phyloP scores from a whole-genome alignment of 2,888 invertebrate species.

The Drosophila falleni region DNA sequence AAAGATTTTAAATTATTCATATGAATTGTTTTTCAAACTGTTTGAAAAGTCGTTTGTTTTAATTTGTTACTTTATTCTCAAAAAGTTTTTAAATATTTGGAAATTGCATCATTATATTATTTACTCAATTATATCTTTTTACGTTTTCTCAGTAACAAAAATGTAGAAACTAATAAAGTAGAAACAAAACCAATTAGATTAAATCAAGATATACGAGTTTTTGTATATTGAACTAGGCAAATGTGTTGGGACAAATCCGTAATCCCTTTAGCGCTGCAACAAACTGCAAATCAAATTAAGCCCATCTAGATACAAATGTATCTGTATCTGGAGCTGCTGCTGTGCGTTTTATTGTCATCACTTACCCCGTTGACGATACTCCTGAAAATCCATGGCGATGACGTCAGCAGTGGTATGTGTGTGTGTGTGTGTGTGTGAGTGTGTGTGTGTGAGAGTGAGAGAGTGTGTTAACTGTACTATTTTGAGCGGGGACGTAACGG shows the following conservation, averaged over 20 bases:
- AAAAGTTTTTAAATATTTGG: background rate
- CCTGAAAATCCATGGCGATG: conserved; percentile 86
- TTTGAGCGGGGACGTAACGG: background rate
- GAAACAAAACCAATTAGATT: conserved; percentile 7
- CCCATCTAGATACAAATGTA: conserved; percentile 51
- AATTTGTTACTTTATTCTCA: no score
- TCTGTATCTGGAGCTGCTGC: conserved; percentile 59
- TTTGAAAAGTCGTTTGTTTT: no score
- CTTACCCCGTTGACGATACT: conserved; percentile 87
- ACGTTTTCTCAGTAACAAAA: background rate
- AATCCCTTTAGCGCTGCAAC: conserved; percentile 44
- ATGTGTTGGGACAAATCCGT: conserved; percentile 43
- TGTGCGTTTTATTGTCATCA: conserved; percentile 75
- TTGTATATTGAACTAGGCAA: conserved; percentile 33
- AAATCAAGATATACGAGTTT: conserved; percentile 56
- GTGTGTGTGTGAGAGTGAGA: conserved; percentile 12
- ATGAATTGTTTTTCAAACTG: no score
- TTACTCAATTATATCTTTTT: background rate
- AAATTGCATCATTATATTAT: background rate
- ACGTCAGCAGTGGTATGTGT: conserved; percentile 20
- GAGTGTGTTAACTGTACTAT: background rate
- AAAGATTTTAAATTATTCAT: no score
- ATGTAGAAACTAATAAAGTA: conserved; percentile 10
- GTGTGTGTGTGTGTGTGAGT: conserved; percentile 5
- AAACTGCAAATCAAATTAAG: conserved; percentile 68